Evolutionary conservation across 2,113 vertebrate species (phyloP).

Genomic region (Anser brachyrhynchus): DNA sequence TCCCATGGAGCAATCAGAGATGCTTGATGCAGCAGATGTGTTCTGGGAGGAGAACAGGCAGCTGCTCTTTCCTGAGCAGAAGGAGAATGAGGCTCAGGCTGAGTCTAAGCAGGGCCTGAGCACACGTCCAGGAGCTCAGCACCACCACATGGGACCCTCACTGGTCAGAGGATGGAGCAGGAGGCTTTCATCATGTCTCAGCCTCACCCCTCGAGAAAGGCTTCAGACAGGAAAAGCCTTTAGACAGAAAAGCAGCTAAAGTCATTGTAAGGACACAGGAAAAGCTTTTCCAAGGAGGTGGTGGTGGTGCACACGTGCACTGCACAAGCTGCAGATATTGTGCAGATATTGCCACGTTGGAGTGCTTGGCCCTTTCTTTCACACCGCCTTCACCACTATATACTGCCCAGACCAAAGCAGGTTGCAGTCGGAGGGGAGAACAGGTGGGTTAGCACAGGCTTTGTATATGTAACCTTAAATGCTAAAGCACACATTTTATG

Average conservation of each 20-base stretch:
- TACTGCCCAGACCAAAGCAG: background rate
- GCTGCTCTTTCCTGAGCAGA: background rate
- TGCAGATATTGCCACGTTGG: background rate
- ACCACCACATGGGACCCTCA: background rate
- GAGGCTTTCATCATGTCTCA: background rate
- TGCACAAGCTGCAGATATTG: background rate
- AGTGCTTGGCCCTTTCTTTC: background rate
- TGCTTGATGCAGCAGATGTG: background rate
- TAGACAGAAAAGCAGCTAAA: background rate
- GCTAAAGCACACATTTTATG: background rate
- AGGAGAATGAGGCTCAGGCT: background rate
- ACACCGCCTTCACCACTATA: background rate
- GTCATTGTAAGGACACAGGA: background rate
- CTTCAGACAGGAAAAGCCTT: background rate
- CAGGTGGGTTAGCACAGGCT: too few relatives aligned
- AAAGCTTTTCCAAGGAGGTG: background rate
- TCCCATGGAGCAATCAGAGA: background rate
- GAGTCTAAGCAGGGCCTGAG: background rate
- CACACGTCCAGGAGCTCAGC: background rate
- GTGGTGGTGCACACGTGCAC: background rate
- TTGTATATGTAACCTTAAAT: background rate
- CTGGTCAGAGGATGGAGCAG: too few relatives aligned
- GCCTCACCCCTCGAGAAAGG: background rate
- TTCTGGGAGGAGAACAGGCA: background rate
- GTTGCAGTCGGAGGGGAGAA: background rate